Conservation (phyloP, 2,113 vertebrate species). For the Ceuthmochares aereus region DNA sequence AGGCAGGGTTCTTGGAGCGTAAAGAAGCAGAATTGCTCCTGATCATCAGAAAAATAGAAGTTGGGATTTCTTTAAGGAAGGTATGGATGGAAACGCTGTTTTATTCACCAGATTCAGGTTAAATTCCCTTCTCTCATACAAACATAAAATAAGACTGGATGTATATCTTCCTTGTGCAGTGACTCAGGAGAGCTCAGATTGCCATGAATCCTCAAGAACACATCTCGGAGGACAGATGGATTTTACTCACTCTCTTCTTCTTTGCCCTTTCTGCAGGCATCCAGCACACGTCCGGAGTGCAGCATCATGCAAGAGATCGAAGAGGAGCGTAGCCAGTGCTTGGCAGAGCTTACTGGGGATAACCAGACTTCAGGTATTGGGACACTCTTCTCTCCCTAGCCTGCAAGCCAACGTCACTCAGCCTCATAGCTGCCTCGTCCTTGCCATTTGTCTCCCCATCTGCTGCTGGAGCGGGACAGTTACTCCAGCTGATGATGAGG, state of each 20-base stretch:
- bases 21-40: background rate
- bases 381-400: accelerated
- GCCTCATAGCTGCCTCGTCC: background rate
- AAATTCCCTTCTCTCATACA: background rate
- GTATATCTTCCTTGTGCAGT: no score
- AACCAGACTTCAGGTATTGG: slow-evolving; percentile 67
- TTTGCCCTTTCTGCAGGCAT: slow-evolving; percentile 33
- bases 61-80: background rate
- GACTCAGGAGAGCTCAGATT: background rate
- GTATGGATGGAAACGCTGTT: background rate
- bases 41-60: background rate
- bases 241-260: background rate
- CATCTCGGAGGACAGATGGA: background rate
- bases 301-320: slow-evolving; percentile 58
- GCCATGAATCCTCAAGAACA: accelerated
- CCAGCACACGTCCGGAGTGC: slow-evolving; percentile 2
- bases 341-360: background rate
- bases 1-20: background rate
- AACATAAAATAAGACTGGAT: background rate
- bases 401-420: background rate
- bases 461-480: background rate
- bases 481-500: background rate
- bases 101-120: background rate
- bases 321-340: slow-evolving; percentile 50
- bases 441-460: background rate